A percentile compares a stretch with the other conserved stretches of the same genome.
Conservation (phyloP, 1,140 invertebrate species). For the Drosophila eugracilis region DNA sequence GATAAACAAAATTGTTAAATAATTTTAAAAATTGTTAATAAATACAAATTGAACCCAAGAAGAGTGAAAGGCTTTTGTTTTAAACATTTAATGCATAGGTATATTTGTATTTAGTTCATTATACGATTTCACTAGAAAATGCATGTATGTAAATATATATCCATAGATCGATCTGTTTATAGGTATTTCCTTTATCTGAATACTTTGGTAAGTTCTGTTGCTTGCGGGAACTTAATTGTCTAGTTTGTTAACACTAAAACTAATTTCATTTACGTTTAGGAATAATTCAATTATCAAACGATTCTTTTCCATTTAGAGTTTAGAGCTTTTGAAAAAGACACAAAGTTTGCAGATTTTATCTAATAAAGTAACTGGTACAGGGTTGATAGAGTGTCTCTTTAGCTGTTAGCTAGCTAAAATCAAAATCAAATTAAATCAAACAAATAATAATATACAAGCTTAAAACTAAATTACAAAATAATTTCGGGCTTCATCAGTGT, state of each 20-base stretch:
- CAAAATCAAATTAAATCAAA: neutral
- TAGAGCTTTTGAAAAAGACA: slow-evolving; percentile 71
- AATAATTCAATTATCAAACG: slow-evolving; percentile 49
- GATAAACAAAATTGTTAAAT: slow-evolving; percentile 80
- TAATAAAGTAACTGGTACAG: slow-evolving; percentile 60
- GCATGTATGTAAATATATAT: slow-evolving; percentile 80
- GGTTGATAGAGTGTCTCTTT: slow-evolving; percentile 15
- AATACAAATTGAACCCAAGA: slow-evolving; percentile 71
- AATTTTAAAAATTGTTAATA: slow-evolving; percentile 81
- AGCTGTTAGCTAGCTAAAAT: slow-evolving; percentile 1
- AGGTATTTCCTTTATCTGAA: slow-evolving; percentile 57
- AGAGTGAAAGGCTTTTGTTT: slow-evolving; percentile 21
- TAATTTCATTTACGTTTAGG: slow-evolving; percentile 26
- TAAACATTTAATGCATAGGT: slow-evolving; percentile 59
- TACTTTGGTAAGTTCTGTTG: slow-evolving; percentile 75
- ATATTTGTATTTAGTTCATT: slow-evolving; percentile 58
- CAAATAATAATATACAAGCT: slow-evolving; percentile 21
- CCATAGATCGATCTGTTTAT: slow-evolving; percentile 44
- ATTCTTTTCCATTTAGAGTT: slow-evolving; percentile 41
- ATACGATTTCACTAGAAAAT: slow-evolving; percentile 81
- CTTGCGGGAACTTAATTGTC: slow-evolving; percentile 47
- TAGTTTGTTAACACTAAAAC: slow-evolving; percentile 50
- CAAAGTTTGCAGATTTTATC: slow-evolving; percentile 74
- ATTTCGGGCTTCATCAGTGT: neutral
- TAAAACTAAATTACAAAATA: slow-evolving; percentile 15